phyloP scores from a whole-genome alignment of 2,797 vertebrate genomes.

The Phoebastria nigripes region DNA sequence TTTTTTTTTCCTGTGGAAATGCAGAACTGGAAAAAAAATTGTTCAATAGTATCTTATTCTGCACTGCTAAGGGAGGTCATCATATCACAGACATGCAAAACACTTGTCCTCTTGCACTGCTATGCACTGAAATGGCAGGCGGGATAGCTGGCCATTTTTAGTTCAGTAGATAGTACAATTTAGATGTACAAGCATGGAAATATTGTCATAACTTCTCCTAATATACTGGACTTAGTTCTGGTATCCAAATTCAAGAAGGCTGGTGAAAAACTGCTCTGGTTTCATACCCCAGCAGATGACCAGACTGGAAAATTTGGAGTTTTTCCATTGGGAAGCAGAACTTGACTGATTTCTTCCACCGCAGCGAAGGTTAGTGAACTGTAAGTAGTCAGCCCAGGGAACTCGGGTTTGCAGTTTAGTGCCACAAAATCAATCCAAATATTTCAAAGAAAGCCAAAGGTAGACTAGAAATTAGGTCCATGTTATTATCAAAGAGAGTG shows the following conservation, averaged over 20 bases:
- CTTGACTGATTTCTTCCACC: background rate
- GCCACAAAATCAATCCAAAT: background rate
- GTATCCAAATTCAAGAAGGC: background rate
- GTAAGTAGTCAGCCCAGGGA: background rate
- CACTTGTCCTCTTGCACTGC: accelerated
- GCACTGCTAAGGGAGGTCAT: background rate
- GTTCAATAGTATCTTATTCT: background rate
- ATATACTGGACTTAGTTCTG: background rate
- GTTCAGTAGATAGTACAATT: background rate
- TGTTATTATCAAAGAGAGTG: background rate
- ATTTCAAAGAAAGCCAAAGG: background rate
- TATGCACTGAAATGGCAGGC: accelerated
- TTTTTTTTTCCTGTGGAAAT: background rate
- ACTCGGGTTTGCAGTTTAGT: background rate
- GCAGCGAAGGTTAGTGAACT: background rate
- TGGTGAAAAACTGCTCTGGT: background rate
- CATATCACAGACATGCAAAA: too few relatives aligned
- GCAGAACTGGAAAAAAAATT: background rate
- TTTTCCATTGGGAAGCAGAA: background rate
- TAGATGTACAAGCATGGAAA: accelerated
- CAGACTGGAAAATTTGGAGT: background rate
- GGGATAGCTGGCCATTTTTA: background rate
- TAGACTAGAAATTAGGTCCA: background rate
- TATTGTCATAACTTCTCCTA: background rate
- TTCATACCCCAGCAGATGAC: background rate